Evolutionary conservation across 2,888 invertebrate species (phyloP), one percentile per base, ranked within the genome.

Genomic region (Arge pagana): DNA sequence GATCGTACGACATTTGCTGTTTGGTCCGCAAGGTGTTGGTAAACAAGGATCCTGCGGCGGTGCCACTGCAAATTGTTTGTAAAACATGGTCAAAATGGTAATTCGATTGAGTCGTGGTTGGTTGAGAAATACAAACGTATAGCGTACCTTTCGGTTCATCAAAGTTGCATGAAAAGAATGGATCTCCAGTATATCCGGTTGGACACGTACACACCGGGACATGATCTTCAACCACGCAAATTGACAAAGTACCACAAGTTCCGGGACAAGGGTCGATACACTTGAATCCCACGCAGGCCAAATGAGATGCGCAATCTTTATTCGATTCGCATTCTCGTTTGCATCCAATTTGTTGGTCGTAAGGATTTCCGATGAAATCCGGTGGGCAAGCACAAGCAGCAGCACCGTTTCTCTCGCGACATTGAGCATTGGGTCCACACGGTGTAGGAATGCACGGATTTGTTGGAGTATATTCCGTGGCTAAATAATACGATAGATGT

Each of bases 21-120:
- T 91, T 1, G 91, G 90, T 42, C 93, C 94, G 72, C 93, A 94
- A 0, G 93, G 93, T 18, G 90, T 86, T 48, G 91, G 91, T 55
- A 85, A 83, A 66, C 93, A 93, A 5, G 91, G 91, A 68, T 91
- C 87, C 26, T 79, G 77, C 37, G 82, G 80, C 49, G 77, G 73
- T 62, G 80, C 77, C 8, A 35, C 33, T 33, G 10, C n/a, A 23
- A 15, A 33, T 49, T 13, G 1, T 8, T 28, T 26, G n/a, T 7
- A 23, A n/a, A 6, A 10, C 16, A 52, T 49, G 48, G n/a, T n/a
- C n/a, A n/a, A 26, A 48, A 43, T 28, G 8, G 4, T 3, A 2
- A 33, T 3, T 11, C 6, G 15, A 6, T 3, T n/a, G 5, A 39
- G n/a, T 39, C 2, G 19, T n/a, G 2, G 13, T 10, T 35, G 13